A percentile compares a stretch with the other conserved stretches of the same genome.
These are phyloP conservation scores for Cossypha heuglini DNA, from an alignment of 2,797 vertebrate species.

Conservation along the genomic window DNA sequence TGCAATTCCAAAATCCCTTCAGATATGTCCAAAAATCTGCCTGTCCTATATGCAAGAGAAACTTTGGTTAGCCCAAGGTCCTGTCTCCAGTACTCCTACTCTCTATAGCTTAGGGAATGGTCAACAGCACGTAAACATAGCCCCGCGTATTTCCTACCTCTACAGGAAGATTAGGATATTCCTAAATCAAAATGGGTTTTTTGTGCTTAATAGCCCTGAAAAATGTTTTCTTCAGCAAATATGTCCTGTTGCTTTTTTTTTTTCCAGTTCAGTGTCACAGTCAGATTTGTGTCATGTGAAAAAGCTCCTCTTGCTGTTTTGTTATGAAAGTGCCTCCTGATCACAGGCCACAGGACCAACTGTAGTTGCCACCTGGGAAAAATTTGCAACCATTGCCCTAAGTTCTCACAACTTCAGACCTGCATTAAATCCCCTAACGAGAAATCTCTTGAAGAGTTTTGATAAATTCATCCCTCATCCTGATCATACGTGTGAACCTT, in stretches of 20 bases:
- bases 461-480: background rate
- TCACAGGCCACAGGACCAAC: background rate
- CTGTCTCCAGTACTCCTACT: background rate
- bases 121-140: background rate
- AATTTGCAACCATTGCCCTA: background rate
- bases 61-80: background rate
- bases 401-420: background rate
- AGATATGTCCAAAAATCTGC: background rate
- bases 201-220: background rate
- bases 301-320: background rate
- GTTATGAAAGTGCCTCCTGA: background rate
- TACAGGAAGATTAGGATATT: background rate
- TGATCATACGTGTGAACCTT: background rate
- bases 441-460: background rate
- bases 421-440: fast-evolving
- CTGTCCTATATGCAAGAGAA: background rate
- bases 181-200: background rate
- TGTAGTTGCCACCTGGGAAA: background rate
- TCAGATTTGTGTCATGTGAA: background rate
- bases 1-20: background rate
- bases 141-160: background rate
- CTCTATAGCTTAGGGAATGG: background rate
- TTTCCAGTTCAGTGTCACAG: background rate
- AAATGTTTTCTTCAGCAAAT: background rate
- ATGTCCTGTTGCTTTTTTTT: background rate